Evolutionary conservation across 2,113 vertebrate species (phyloP), one percentile per base, ranked within the genome.

Genomic region (Xyliphius kryptos): DNA sequence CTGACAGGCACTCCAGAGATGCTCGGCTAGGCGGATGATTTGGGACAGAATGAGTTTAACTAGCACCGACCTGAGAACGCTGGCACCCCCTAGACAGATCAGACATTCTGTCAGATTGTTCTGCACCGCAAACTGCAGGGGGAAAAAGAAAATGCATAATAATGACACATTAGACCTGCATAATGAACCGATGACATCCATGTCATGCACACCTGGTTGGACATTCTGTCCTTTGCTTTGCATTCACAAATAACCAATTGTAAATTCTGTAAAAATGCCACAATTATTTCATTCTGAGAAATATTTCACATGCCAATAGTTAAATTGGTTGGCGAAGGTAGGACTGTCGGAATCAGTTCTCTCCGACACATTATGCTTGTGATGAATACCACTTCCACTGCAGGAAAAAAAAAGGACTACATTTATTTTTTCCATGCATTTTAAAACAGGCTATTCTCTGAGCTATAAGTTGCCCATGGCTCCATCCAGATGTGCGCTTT

Each of bases 41-140:
- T 86, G 80, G 2, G 80, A 75, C 0, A 96, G 80, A 11, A 94
- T 72, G 61, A 89, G 84, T 38, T 80, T 76, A 60, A 92, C 58
- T 53, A 91, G 76, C 38, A 87, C 74, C 56, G 82, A 77, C 70
- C 78, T 89, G 16, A 90, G 74, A 13, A 74, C 16, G 44, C 43
- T 76, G 78, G 87, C 87, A 58, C 66, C 83, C 59, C 90, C 92
- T 52, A 96, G 77, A 3, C 77, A 72, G 51, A 87, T 22, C 77
- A 97, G 76, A 0, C 56, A 85, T 59, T 86, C 58, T 5, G 76
- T 80, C 43, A 92, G 56, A 61, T 46, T 72, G 62, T 80, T 77
- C 67, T 89, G 80, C 20, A 78, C 70, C 81, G 81, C 86, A 71
- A 91, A 89, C 89, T 91, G 61, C 15, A 74, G 79, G 44, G 4